Evolutionary conservation across 2,888 invertebrate species (phyloP).

Genomic region (Gymnocheta viridis): DNA sequence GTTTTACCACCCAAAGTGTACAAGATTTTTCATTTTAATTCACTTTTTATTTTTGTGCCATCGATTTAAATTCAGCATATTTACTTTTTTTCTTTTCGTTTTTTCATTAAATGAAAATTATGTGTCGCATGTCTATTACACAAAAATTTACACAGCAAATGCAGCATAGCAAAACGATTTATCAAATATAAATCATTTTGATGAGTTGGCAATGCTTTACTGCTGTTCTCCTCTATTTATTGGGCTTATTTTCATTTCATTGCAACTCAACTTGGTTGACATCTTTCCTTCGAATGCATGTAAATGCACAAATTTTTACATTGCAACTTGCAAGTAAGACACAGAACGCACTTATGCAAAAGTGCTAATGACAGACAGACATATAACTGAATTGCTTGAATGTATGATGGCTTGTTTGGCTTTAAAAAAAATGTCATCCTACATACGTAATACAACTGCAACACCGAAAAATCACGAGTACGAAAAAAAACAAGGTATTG

Average conservation of each 20-base stretch:
- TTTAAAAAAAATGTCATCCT: conserved; percentile 59
- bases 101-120: conserved; percentile 65
- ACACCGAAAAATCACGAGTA: conserved; percentile 4
- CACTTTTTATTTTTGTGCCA: conserved; percentile 66
- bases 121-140: conserved; percentile 68
- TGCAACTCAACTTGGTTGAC: conserved; percentile 53
- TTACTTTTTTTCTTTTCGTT: background rate
- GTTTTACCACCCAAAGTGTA: conserved; percentile 79
- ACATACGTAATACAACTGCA: conserved; percentile 43
- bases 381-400: conserved; percentile 56
- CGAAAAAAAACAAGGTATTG: background rate
- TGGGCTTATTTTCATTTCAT: background rate
- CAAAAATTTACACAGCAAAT: conserved; percentile 67
- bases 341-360: conserved; percentile 44
- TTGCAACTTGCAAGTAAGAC: conserved; percentile 26
- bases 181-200: conserved; percentile 81
- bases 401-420: conserved; percentile 47
- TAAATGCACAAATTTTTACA: background rate
- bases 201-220: conserved; percentile 73
- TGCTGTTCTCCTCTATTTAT: conserved; percentile 14
- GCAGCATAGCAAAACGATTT: conserved; percentile 75
- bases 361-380: conserved; percentile 59
- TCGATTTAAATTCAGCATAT: conserved; percentile 64
- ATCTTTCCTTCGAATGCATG: conserved; percentile 28
- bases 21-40: conserved; percentile 71